phyloP scores from a whole-genome alignment of 1,140 invertebrate genomes.

The Brachystomella parvula region DNA sequence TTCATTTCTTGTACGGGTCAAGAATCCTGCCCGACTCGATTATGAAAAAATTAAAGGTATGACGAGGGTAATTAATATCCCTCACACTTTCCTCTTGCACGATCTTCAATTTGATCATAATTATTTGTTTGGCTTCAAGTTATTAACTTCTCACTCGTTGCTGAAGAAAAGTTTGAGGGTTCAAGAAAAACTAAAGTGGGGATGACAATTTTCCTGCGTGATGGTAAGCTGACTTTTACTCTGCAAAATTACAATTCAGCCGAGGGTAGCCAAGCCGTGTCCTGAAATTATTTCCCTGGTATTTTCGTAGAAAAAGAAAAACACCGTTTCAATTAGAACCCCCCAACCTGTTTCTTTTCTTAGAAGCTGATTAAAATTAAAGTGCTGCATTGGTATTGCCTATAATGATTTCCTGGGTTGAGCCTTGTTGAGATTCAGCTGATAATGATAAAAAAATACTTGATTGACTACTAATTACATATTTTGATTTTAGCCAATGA shows the following conservation, averaged over 20 bases:
- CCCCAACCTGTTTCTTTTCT: too few relatives aligned
- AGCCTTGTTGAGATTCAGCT: too few relatives aligned
- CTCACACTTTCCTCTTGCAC: background rate
- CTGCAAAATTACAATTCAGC: too few relatives aligned
- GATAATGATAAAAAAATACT: too few relatives aligned
- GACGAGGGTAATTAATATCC: constrained; percentile 7
- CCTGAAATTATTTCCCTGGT: too few relatives aligned
- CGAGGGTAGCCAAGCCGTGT: too few relatives aligned
- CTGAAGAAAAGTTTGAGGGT: constrained; percentile 64
- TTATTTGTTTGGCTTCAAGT: constrained; percentile 46
- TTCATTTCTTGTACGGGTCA: constrained; percentile 80
- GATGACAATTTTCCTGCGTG: constrained; percentile 73
- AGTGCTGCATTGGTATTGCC: too few relatives aligned
- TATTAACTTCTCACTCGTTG: constrained; percentile 76
- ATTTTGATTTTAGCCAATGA: constrained; percentile 12
- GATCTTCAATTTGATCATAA: background rate
- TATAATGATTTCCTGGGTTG: too few relatives aligned
- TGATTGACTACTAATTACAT: background rate
- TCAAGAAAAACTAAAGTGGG: constrained; percentile 62
- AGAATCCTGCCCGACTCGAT: constrained; percentile 71
- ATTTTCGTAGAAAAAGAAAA: too few relatives aligned
- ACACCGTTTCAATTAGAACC: too few relatives aligned
- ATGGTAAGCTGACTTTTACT: constrained; percentile 66
- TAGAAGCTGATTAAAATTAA: too few relatives aligned
- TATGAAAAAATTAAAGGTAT: constrained; percentile 65